Conservation (phyloP, 2,113 vertebrate species). For the Eudyptes chrysolophus region DNA sequence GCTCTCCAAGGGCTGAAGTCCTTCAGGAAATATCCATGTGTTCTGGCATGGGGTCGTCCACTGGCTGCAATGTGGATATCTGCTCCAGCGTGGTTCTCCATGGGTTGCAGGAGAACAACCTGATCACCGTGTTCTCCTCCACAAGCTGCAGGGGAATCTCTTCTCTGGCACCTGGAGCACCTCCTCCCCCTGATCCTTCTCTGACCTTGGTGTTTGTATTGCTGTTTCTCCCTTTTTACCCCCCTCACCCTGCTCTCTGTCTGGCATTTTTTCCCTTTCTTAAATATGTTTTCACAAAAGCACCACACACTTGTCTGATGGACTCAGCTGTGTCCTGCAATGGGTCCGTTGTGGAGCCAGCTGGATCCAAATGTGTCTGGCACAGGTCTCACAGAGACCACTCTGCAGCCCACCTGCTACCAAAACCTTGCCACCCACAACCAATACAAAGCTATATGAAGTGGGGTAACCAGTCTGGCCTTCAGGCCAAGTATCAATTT, state of each 20-base stretch:
- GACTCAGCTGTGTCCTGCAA: not conserved
- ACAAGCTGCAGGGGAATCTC: fast-evolving
- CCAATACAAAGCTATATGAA: not conserved
- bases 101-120: not conserved
- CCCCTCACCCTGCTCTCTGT: not conserved
- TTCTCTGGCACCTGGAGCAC: not conserved
- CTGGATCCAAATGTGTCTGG: not conserved
- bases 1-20: not conserved
- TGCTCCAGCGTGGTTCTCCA: not conserved
- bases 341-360: not conserved
- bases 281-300: not conserved
- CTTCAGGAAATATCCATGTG: not conserved
- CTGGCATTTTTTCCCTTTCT: not conserved
- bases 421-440: not conserved
- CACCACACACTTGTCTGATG: not conserved
- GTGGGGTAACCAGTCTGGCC: not conserved
- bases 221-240: not conserved
- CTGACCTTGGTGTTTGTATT: not conserved
- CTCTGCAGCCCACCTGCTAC: not conserved
- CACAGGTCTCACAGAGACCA: not conserved
- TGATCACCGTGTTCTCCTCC: not conserved
- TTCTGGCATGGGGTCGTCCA: fast-evolving
- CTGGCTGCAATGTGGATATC: not conserved
- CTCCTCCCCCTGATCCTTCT: not conserved
- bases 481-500: not conserved